Conservation (phyloP, 2,888 invertebrate genomes). For the Pelosia muscerda region DNA sequence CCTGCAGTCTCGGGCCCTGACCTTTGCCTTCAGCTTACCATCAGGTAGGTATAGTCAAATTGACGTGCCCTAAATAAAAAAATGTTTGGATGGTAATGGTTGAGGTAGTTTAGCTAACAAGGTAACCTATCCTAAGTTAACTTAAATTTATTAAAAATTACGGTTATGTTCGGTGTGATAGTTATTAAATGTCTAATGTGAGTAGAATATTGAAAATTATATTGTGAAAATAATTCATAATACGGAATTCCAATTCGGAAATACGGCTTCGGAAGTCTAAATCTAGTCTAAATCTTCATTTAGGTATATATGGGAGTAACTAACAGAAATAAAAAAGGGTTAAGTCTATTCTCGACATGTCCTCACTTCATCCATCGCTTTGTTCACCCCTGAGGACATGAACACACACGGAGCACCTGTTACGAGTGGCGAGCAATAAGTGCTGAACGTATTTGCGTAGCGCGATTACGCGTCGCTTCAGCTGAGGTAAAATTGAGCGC, state of each 20-base stretch:
- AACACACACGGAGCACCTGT: slow-evolving; percentile 77
- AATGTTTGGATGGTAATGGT: slow-evolving; percentile 39
- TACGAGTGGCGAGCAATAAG: slow-evolving; percentile 78
- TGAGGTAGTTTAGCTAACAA: slow-evolving; percentile 32
- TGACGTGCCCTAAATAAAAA: too few relatives aligned
- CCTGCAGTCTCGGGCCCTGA: too few relatives aligned
- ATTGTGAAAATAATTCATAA: background rate
- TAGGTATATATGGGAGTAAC: too few relatives aligned
- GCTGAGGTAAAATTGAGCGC: slow-evolving; percentile 60
- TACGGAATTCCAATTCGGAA: too few relatives aligned
- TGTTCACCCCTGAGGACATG: slow-evolving; percentile 74
- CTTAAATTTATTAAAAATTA: slow-evolving; percentile 35
- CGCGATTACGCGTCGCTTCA: slow-evolving; percentile 75
- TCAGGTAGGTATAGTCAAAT: too few relatives aligned
- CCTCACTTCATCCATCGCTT: slow-evolving; percentile 70
- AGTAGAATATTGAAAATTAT: background rate
- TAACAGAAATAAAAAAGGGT: slow-evolving; percentile 47
- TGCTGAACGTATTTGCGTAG: slow-evolving; percentile 83
- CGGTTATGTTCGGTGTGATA: background rate
- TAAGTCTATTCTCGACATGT: slow-evolving; percentile 60
- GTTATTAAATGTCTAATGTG: background rate
- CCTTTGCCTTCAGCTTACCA: too few relatives aligned
- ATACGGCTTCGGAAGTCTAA: too few relatives aligned
- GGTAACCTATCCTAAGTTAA: slow-evolving; percentile 38
- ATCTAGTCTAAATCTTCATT: too few relatives aligned